A percentile compares a stretch with the other conserved stretches of the same genome.
These are phyloP conservation scores for Australoheros scitulus DNA, from an alignment of 2,113 vertebrate species.

Conservation along the genomic window DNA sequence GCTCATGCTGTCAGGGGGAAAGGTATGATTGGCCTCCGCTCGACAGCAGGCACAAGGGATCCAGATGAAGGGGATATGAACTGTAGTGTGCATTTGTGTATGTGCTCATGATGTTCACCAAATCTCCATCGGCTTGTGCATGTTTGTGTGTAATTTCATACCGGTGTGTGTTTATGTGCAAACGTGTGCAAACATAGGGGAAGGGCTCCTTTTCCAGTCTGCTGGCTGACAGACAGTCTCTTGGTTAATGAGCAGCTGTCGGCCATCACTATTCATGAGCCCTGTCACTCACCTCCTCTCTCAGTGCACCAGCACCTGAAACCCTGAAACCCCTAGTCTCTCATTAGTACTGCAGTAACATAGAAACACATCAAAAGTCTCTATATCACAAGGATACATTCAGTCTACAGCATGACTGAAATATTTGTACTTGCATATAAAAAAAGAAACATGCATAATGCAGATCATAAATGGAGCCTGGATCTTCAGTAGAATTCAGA, in stretches of 20 bases:
- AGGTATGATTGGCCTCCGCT: slow-evolving; percentile 37
- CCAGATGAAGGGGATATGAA: slow-evolving; percentile 67
- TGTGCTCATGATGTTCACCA: neutral
- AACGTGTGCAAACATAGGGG: slow-evolving; percentile 49
- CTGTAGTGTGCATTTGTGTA: slow-evolving; percentile 2
- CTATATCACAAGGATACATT: slow-evolving; percentile 18
- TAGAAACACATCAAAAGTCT: slow-evolving; percentile 8
- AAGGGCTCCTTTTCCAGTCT: slow-evolving; percentile 65
- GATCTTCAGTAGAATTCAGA: slow-evolving; percentile 33
- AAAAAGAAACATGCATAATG: neutral
- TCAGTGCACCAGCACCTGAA: slow-evolving; percentile 69
- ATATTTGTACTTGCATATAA: slow-evolving; percentile 3
- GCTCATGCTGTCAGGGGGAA: slow-evolving; percentile 39
- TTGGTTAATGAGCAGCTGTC: slow-evolving; percentile 82
- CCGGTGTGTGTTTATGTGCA: slow-evolving; percentile 42
- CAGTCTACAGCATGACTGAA: slow-evolving; percentile 20
- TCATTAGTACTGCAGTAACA: slow-evolving; percentile 68
- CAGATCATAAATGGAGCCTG: neutral
- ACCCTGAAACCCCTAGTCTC: slow-evolving; percentile 63
- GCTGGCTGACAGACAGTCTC: slow-evolving; percentile 76
- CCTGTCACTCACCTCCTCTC: slow-evolving; percentile 74
- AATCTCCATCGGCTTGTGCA: slow-evolving; percentile 37
- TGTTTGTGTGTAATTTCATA: slow-evolving; percentile 23
- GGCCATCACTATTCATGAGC: slow-evolving; percentile 82
- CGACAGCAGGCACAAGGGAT: slow-evolving; percentile 41